Percentiles rank a stretch among this genome's conserved stretches.
phyloP scores from a whole-genome alignment of 2,113 vertebrate species.

The Nerophis ophidion region DNA sequence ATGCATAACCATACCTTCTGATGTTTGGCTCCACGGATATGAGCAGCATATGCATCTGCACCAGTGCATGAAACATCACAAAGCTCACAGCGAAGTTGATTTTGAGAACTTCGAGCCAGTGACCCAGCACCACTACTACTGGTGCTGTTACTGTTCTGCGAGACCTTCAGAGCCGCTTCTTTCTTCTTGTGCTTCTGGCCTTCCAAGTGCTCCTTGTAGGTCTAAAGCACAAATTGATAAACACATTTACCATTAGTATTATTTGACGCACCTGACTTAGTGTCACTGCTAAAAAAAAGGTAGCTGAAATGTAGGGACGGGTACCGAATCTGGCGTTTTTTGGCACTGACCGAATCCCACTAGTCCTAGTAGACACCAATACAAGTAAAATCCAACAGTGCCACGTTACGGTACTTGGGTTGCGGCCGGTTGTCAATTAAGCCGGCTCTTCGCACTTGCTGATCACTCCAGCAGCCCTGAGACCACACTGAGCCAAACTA shows the following conservation, averaged over 20 bases:
- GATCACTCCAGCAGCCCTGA: no score
- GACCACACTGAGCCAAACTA: no score
- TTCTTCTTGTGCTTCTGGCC: constrained; percentile 99
- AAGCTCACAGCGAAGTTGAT: constrained; percentile 96
- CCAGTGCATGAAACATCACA: constrained; percentile 97
- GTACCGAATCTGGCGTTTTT: no score
- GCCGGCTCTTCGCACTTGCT: no score
- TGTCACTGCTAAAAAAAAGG: no score
- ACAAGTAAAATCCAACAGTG: no score
- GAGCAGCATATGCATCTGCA: constrained; percentile 93
- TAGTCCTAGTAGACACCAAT: no score
- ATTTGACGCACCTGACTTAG: not conserved
- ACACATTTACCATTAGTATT: not conserved
- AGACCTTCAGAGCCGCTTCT: constrained; percentile 90
- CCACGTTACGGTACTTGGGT: no score
- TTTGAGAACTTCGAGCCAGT: constrained; percentile 86
- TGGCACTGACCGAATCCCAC: no score
- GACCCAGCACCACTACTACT: constrained; percentile 64
- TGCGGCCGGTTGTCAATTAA: no score
- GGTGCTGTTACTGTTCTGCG: constrained; percentile 74
- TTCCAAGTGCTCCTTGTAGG: constrained; percentile 97
- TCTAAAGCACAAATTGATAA: constrained; percentile 62
- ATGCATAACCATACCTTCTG: constrained; percentile 79
- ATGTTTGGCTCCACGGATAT: constrained; percentile 97
- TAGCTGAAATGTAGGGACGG: no score